phyloP scores from a whole-genome alignment of 37 sponge, comb jelly and placozoan genomes.

The Spongilla lacustris region DNA sequence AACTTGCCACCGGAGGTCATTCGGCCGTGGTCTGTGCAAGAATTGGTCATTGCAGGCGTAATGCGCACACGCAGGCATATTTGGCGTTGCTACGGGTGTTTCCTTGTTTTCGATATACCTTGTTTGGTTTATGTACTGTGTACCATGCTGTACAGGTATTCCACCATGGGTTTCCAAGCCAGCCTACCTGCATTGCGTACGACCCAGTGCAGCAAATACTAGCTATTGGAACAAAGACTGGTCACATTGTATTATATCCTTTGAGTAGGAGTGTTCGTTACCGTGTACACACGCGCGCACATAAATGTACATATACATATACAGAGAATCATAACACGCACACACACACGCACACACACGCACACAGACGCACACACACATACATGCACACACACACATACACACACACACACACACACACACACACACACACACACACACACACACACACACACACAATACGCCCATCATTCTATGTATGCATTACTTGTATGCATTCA shows the following conservation, averaged over 20 bases:
- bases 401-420: slow-evolving; percentile 12
- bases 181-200: slow-evolving; percentile 75
- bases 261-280: background rate
- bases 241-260: slow-evolving; percentile 76
- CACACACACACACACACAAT: background rate
- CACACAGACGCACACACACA: slow-evolving; percentile 35
- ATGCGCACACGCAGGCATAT: background rate
- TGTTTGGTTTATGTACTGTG: background rate
- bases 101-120: background rate
- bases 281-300: too few species aligned
- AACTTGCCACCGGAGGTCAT: background rate
- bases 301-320: slow-evolving; percentile 9
- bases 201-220: slow-evolving; percentile 69
- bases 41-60: too few species aligned
- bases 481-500: background rate
- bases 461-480: background rate
- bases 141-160: slow-evolving; percentile 58
- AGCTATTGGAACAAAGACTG: slow-evolving; percentile 75
- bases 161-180: slow-evolving; percentile 77
- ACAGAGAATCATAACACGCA: slow-evolving; percentile 33
- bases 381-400: slow-evolving; percentile 23
- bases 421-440: too few species aligned
- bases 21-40: too few species aligned
- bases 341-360: slow-evolving; percentile 32
- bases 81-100: background rate